These are phyloP conservation scores for Acheta domesticus DNA, from an alignment of 2,888 invertebrate species.

Conservation along the genomic window DNA sequence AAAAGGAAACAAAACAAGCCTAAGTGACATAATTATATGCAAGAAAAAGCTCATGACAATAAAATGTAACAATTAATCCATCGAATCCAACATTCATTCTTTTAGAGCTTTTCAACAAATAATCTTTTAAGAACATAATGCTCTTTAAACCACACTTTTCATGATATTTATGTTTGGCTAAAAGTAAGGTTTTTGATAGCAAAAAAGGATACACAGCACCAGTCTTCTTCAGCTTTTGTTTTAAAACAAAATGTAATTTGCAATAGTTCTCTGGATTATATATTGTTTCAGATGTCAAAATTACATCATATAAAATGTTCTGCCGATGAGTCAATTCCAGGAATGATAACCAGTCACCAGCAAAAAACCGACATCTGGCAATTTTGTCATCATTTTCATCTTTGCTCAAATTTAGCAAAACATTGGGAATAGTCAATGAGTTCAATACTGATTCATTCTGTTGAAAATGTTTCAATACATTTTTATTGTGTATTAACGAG, in stretches of 20 bases:
- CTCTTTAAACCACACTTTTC: too few species aligned
- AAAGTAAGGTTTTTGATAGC: too few species aligned
- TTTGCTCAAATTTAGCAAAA: slow-evolving; percentile 61
- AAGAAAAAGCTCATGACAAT: too few species aligned
- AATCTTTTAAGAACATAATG: too few species aligned
- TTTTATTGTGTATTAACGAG: too few species aligned
- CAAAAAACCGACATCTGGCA: slow-evolving; percentile 51
- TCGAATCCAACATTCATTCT: too few species aligned
- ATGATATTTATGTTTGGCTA: too few species aligned
- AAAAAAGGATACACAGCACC: slow-evolving; percentile 63
- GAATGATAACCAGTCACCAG: slow-evolving; percentile 75
- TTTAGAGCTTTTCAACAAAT: too few species aligned
- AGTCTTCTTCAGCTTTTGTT: slow-evolving; percentile 55
- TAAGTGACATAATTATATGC: too few species aligned
- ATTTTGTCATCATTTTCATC: slow-evolving; percentile 43
- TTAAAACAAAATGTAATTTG: slow-evolving; percentile 69
- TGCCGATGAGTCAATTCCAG: slow-evolving; percentile 45
- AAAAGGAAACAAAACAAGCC: too few species aligned
- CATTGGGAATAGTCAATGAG: slow-evolving; percentile 77
- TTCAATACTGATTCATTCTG: slow-evolving; percentile 84
- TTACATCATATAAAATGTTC: slow-evolving; percentile 68
- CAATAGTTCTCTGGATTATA: slow-evolving; percentile 76
- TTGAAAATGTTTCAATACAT: slow-evolving; percentile 42
- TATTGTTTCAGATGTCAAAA: slow-evolving; percentile 91
- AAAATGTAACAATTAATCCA: too few species aligned